These are phyloP conservation scores for Zaprionus camerounensis DNA, from an alignment of 1,140 invertebrate species.

Conservation along the genomic window DNA sequence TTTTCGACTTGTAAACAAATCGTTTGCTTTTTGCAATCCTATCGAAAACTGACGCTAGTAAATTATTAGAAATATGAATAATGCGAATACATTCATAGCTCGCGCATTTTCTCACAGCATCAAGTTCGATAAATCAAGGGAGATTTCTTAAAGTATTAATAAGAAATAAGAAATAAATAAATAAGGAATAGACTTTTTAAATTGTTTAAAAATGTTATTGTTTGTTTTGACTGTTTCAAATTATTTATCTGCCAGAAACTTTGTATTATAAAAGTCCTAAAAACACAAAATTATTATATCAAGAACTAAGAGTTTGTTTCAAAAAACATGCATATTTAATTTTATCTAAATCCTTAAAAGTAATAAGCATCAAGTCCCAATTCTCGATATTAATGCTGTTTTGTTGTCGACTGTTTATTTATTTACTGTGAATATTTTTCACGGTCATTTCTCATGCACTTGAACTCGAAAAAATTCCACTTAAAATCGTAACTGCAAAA, in stretches of 20 bases:
- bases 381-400: constrained; percentile 1
- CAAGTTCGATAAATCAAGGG: constrained; percentile 2
- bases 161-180: not conserved
- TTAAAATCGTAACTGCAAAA: constrained; percentile 64
- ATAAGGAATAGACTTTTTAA: no score
- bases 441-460: constrained; percentile 64
- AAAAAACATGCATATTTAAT: not conserved
- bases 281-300: not conserved
- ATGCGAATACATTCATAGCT: constrained; percentile 14
- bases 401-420: constrained; percentile 41
- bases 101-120: constrained; percentile 12
- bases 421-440: constrained; percentile 51
- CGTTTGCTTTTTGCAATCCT: constrained; percentile 38
- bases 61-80: constrained; percentile 25
- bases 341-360: not conserved
- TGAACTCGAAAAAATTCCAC: constrained; percentile 60
- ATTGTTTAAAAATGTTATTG: not conserved
- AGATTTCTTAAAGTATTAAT: not conserved
- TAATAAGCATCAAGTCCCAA: not conserved
- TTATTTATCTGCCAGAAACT: not conserved
- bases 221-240: not conserved
- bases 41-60: constrained; percentile 33
- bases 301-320: not conserved
- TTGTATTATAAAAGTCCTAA: not conserved
- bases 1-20: constrained; percentile 54